Evolutionary conservation across 2,113 vertebrate species (phyloP).

Genomic region (Pachyramphus minor): DNA sequence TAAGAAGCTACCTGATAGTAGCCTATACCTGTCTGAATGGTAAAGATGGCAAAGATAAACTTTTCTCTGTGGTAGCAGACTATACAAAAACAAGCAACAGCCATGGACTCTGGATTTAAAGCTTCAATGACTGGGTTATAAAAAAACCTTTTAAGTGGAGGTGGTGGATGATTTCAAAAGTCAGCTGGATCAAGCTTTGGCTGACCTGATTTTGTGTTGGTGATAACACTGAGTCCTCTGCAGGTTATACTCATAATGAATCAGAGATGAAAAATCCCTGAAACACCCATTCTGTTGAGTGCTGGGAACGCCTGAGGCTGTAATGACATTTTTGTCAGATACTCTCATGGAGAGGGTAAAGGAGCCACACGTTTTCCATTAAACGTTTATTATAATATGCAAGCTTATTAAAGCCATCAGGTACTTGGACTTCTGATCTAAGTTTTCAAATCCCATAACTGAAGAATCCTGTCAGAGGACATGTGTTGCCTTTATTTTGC

Average conservation of each 20-base stretch:
- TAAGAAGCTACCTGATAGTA: neutral
- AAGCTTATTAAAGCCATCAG: neutral
- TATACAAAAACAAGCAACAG: neutral
- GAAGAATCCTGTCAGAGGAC: neutral
- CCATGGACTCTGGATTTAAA: neutral
- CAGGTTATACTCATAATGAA: neutral
- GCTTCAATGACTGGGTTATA: neutral
- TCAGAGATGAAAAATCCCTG: neutral
- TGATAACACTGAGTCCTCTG: neutral
- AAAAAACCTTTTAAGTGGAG: neutral
- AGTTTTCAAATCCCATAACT: neutral
- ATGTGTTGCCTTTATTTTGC: neutral
- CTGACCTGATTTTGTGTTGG: neutral
- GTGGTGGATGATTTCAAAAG: neutral
- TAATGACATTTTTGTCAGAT: neutral
- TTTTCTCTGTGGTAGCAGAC: neutral
- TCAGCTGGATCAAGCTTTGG: neutral
- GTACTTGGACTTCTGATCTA: neutral
- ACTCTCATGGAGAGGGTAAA: neutral
- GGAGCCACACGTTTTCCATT: neutral
- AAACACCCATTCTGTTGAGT: fast-evolving
- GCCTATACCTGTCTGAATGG: neutral
- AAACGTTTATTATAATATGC: neutral
- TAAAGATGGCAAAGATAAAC: neutral
- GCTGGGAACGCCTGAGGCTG: neutral